phyloP scores from a whole-genome alignment of 35 echinoderm and acorn worm genomes.

The Stichopus chloronotus region DNA sequence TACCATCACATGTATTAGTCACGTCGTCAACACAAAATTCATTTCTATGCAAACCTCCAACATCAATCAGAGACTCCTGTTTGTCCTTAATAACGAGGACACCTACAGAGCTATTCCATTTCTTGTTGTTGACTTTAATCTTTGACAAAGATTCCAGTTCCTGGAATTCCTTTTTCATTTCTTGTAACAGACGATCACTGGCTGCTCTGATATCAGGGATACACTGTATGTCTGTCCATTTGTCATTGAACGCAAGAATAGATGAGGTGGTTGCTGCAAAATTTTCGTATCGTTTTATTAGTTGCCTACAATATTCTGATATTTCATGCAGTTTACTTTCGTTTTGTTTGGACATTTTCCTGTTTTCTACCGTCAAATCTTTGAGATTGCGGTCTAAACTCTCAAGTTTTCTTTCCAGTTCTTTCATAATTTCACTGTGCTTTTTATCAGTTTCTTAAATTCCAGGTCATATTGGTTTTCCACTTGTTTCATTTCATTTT shows the following conservation, averaged over 20 bases:
- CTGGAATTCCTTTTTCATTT: background rate
- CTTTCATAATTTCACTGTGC: background rate
- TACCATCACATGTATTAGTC: background rate
- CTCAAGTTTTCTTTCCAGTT: background rate
- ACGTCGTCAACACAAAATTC: background rate
- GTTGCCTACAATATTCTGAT: background rate
- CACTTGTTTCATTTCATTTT: too few species aligned
- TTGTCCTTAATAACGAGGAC: background rate
- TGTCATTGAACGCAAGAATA: background rate
- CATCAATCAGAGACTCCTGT: background rate
- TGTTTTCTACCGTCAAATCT: background rate
- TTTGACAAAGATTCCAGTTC: background rate
- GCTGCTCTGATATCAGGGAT: background rate
- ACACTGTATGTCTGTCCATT: background rate
- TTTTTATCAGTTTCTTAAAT: too few species aligned
- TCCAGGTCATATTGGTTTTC: too few species aligned
- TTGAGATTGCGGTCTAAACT: background rate
- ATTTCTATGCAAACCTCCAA: background rate
- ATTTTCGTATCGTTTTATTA: background rate
- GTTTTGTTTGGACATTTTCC: background rate
- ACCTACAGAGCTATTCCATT: background rate
- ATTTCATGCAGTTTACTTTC: background rate
- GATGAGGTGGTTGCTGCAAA: background rate
- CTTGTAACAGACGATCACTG: background rate
- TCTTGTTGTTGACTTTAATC: background rate